Evolutionary conservation across 2,113 vertebrate species (phyloP).

Genomic region (Heterochromis multidens): DNA sequence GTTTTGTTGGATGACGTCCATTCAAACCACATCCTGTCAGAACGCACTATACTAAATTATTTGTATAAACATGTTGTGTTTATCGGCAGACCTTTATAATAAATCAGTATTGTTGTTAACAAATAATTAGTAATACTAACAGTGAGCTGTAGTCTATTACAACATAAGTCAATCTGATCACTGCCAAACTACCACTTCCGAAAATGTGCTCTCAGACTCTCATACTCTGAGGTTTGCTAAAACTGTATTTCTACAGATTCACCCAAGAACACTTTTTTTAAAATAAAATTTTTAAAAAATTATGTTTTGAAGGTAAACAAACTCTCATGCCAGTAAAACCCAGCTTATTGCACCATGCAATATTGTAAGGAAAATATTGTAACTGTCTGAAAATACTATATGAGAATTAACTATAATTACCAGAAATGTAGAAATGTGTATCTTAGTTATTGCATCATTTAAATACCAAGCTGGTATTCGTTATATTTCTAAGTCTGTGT

Average conservation of each 20-base stretch:
- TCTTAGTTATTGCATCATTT: background rate
- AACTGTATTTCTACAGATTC: no score
- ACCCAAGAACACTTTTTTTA: no score
- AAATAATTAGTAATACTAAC: background rate
- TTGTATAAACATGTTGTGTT: background rate
- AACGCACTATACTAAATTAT: background rate
- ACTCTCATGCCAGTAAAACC: background rate
- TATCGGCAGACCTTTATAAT: background rate
- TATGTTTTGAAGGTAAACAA: background rate
- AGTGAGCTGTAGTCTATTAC: background rate
- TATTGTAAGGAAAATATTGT: background rate
- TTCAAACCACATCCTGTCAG: background rate
- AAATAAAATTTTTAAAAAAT: background rate
- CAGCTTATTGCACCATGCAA: background rate
- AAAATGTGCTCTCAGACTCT: no score
- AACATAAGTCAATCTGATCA: background rate
- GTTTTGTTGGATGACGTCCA: background rate
- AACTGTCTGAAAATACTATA: background rate
- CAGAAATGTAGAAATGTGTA: background rate
- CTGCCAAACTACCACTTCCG: background rate
- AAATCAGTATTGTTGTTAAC: background rate
- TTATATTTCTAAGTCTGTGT: no score
- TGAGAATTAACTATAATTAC: background rate
- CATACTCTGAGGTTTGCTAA: no score
- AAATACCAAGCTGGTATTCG: background rate